Conservation (phyloP, 2,888 invertebrate genomes). For the Priapulus caudatus region DNA sequence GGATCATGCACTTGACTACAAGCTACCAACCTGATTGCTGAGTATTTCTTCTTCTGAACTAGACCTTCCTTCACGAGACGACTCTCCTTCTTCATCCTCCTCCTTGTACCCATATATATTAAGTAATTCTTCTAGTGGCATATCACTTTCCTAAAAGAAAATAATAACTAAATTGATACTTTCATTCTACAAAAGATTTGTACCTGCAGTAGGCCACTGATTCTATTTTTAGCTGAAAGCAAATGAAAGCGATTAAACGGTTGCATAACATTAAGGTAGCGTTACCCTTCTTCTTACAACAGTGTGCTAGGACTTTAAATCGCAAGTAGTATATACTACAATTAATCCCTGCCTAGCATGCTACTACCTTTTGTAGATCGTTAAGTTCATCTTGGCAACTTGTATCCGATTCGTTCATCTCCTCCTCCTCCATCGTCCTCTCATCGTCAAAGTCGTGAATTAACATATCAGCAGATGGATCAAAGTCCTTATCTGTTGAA, state of each 20-base stretch:
- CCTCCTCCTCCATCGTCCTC: conserved; percentile 89
- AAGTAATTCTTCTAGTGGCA: conserved; percentile 84
- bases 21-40: conserved; percentile 34
- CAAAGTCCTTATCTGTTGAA: conserved; percentile 53
- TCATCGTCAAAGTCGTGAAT: conserved; percentile 97
- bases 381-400: conserved; percentile 72
- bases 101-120: conserved; percentile 64
- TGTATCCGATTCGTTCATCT: conserved; percentile 74
- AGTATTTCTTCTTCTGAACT: conserved; percentile 40
- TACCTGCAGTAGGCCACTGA: conserved; percentile 6
- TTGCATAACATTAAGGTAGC: too few species aligned
- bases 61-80: conserved; percentile 28
- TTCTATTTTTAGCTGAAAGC: background rate
- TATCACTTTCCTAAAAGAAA: conserved; percentile 74
- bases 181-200: conserved; percentile 8
- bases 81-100: conserved; percentile 4
- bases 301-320: too few species aligned
- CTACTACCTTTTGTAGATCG: conserved; percentile 66
- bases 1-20: too few species aligned
- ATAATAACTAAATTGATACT: conserved; percentile 13
- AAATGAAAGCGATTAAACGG: too few species aligned
- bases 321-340: too few species aligned
- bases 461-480: conserved; percentile 89
- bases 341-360: too few species aligned
- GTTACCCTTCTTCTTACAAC: too few species aligned